Evolutionary conservation across 2,888 invertebrate genomes (phyloP).

Genomic region (Stenchaetothrips biformis): DNA sequence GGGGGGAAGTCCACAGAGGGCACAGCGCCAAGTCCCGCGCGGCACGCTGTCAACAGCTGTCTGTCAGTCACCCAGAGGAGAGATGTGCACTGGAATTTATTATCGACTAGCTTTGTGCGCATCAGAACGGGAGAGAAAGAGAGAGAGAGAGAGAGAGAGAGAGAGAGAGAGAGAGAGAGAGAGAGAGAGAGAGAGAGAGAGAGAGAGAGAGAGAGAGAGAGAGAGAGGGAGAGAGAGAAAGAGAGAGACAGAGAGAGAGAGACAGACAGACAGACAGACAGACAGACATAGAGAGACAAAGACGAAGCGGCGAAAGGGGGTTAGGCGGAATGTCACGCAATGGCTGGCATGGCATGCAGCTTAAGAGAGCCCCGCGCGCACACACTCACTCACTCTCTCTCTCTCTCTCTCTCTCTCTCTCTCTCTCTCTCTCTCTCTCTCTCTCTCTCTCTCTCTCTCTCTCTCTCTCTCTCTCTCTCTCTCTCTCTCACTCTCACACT

Average conservation of each 20-base stretch:
- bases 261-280: no score
- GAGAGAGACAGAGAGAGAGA: not conserved
- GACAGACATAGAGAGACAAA: no score
- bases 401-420: no score
- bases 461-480: no score
- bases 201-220: not conserved
- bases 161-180: no score
- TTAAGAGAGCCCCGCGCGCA: no score
- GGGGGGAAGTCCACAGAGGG: not conserved
- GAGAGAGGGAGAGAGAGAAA: not conserved
- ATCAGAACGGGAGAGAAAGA: not conserved
- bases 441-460: no score
- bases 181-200: not conserved
- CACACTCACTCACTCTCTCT: not conserved
- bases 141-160: not conserved
- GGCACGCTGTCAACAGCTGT: not conserved
- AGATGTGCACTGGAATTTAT: constrained; percentile 15
- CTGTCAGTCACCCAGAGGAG: not conserved
- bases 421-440: no score
- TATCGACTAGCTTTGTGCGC: not conserved
- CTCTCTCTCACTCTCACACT: no score
- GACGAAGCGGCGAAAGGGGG: no score
- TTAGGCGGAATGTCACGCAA: no score
- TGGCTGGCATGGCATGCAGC: no score
- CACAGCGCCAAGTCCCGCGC: not conserved